A percentile compares a stretch with the other conserved stretches of the same genome.
phyloP scores from a whole-genome alignment of 2,797 vertebrate species.

The Yasuhikotakia modesta region DNA sequence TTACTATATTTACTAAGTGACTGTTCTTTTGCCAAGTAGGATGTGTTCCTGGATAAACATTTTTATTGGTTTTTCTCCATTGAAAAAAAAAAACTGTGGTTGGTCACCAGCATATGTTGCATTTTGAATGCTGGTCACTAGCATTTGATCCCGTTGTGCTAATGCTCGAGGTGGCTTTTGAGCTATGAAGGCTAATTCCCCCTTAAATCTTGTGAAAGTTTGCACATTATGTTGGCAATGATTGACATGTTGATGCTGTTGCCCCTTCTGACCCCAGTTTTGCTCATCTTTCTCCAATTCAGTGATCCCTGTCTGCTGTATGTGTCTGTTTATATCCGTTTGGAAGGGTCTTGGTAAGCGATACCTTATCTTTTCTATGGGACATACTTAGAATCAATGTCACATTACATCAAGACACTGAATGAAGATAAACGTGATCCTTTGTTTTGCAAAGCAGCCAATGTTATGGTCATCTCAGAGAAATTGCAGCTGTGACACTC shows the following conservation, averaged over 20 bases:
- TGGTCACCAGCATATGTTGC: neutral
- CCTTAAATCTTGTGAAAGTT: constrained; percentile 9
- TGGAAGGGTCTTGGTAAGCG: constrained; percentile 36
- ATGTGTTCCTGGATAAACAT: neutral
- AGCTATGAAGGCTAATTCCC: too few relatives aligned
- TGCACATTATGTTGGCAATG: constrained; percentile 40
- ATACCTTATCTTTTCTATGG: constrained; percentile 61
- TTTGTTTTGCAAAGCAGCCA: constrained; percentile 56
- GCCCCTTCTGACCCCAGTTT: constrained; percentile 70
- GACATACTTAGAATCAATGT: constrained; percentile 65
- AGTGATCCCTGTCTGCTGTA: too few relatives aligned
- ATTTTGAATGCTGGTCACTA: too few relatives aligned
- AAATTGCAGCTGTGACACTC: constrained; percentile 64
- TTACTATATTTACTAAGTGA: neutral
- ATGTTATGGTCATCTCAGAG: constrained; percentile 60
- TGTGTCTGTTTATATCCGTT: too few relatives aligned
- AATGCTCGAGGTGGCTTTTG: too few relatives aligned
- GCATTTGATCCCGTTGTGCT: too few relatives aligned
- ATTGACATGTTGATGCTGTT: constrained; percentile 65
- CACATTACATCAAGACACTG: constrained; percentile 53
- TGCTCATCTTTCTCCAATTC: constrained; percentile 57
- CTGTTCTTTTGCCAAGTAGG: neutral
- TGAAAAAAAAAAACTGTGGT: neutral
- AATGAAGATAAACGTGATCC: constrained; percentile 49
- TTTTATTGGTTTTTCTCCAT: neutral